Evolutionary conservation across 2,888 invertebrate species (phyloP).

Genomic region (Tenthredo scrophulariae): DNA sequence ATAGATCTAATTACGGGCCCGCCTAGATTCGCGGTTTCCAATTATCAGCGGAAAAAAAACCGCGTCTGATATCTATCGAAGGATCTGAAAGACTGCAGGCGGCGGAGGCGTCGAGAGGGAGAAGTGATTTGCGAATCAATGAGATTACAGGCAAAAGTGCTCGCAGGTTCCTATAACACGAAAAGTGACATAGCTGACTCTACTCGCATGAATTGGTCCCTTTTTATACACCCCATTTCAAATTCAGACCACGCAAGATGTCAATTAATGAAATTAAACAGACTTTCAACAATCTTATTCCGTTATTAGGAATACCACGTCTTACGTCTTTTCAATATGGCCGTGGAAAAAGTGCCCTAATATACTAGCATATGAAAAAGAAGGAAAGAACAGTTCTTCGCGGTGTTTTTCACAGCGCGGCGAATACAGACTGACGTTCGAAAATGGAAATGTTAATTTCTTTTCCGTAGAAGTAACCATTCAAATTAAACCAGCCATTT

Average conservation of each 20-base stretch:
- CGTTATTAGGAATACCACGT: no score
- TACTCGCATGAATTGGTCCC: background rate
- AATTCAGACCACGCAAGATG: background rate
- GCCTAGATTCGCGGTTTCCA: conserved; percentile 21
- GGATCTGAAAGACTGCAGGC: conserved; percentile 2
- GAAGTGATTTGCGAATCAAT: conserved; percentile 26
- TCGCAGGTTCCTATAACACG: background rate
- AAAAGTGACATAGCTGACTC: background rate
- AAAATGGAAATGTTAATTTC: no score
- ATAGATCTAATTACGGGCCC: conserved; percentile 5
- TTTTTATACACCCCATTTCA: background rate
- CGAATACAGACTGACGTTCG: no score
- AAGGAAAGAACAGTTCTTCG: no score
- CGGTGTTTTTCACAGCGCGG: no score
- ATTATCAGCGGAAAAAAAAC: background rate
- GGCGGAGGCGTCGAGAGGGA: background rate
- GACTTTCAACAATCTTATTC: background rate
- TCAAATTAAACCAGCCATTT: no score
- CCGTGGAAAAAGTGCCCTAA: no score
- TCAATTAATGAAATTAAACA: background rate
- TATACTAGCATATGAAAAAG: no score
- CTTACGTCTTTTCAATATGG: no score
- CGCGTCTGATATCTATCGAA: background rate
- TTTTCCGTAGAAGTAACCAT: no score
- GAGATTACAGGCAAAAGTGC: background rate